Evolutionary conservation across 2,797 vertebrate species (phyloP).

Genomic region (Falco cherrug): DNA sequence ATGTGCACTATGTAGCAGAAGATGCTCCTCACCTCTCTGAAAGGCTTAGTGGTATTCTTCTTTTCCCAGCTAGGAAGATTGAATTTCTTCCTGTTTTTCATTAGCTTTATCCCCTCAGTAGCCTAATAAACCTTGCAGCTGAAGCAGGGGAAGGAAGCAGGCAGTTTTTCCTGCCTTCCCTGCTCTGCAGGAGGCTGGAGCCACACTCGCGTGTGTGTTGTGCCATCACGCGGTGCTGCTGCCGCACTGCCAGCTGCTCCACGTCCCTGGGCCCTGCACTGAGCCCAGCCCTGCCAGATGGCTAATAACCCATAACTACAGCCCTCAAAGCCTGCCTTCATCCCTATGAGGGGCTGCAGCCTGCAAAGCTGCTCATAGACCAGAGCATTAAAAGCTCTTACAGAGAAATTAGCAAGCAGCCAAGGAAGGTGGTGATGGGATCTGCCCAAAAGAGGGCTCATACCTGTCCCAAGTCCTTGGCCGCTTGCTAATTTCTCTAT

Average conservation of each 20-base stretch:
- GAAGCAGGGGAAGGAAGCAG: neutral
- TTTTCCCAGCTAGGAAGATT: neutral
- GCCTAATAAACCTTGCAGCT: neutral
- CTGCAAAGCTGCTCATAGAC: neutral
- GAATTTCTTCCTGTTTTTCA: neutral
- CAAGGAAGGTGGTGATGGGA: neutral
- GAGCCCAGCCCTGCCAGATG: neutral
- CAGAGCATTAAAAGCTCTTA: rapidly evolving
- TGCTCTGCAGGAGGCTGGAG: neutral
- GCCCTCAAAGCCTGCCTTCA: neutral
- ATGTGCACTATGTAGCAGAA: rapidly evolving
- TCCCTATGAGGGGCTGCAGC: neutral
- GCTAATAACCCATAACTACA: rapidly evolving
- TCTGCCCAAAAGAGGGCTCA: neutral
- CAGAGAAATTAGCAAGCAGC: neutral
- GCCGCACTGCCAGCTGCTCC: neutral
- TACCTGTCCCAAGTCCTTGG: neutral
- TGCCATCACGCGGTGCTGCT: slow-evolving; percentile 51
- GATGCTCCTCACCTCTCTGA: neutral
- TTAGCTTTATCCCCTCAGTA: neutral
- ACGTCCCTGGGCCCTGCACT: rapidly evolving
- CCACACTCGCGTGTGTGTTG: neutral
- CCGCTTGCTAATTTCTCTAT: too few relatives aligned
- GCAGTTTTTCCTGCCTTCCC: rapidly evolving
- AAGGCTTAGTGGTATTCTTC: neutral